Percentiles rank a stretch among this genome's conserved stretches.
These are phyloP conservation scores for Synanceia verrucosa DNA, from an alignment of 2,797 vertebrate genomes.

Conservation along the genomic window DNA sequence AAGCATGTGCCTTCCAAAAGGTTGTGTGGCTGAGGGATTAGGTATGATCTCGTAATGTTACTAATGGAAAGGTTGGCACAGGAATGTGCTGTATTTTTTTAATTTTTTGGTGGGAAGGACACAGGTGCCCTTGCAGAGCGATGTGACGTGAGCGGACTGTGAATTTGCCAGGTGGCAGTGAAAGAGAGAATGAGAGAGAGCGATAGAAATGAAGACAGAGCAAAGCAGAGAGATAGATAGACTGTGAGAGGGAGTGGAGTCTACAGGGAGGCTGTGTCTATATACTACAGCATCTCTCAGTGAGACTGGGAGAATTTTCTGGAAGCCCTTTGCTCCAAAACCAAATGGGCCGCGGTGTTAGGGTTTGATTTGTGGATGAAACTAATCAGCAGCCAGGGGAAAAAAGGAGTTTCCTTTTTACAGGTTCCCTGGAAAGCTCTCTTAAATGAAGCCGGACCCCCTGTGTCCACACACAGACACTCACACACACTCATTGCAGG, in stretches of 20 bases:
- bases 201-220: conserved; percentile 69
- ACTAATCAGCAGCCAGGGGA: conserved; percentile 42
- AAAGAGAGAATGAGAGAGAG: conserved; percentile 73
- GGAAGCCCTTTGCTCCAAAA: conserved; percentile 51
- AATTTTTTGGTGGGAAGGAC: conserved; percentile 81
- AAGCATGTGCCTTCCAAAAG: conserved; percentile 64
- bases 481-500: conserved; percentile 54
- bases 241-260: conserved; percentile 68
- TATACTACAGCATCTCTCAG: conserved; percentile 63
- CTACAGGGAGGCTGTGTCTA: conserved; percentile 72
- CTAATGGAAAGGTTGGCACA: conserved; percentile 83
- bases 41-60: conserved; percentile 80
- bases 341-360: conserved; percentile 37
- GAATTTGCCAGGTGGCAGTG: conserved; percentile 87
- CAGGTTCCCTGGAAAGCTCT: conserved; percentile 45
- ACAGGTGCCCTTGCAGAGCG: conserved; percentile 89
- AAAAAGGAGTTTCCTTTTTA: conserved; percentile 33
- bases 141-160: conserved; percentile 88
- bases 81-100: conserved; percentile 72
- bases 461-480: conserved; percentile 45
- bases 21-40: conserved; percentile 68
- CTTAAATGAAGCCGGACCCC: conserved; percentile 56
- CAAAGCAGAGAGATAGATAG: conserved; percentile 72
- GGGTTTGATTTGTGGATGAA: conserved; percentile 62
- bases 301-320: conserved; percentile 69